Conservation (phyloP, 2,888 invertebrate genomes). For the Amphimallon solstitiale region DNA sequence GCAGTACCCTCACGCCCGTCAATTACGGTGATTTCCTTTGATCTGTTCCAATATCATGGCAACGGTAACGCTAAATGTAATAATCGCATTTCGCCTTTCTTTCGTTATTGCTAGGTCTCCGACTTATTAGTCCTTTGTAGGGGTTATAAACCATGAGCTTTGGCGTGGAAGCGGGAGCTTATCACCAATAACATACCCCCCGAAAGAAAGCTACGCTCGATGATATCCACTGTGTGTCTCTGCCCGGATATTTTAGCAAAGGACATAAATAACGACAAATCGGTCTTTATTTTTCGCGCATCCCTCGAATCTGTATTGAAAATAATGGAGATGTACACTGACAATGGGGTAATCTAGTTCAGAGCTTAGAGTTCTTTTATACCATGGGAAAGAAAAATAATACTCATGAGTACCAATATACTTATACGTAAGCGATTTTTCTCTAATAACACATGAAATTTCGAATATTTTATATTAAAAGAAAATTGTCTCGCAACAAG, state of each 20-base stretch:
- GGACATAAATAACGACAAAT: conserved; percentile 19
- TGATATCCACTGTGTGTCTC: conserved; percentile 1
- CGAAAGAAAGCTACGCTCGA: conserved; percentile 20
- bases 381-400: too few relatives aligned
- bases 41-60: conserved; percentile 30
- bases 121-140: conserved; percentile 47
- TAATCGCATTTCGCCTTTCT: conserved; percentile 46
- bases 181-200: conserved; percentile 44
- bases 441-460: too few relatives aligned
- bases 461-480: too few relatives aligned
- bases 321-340: conserved; percentile 2
- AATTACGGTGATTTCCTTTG: conserved; percentile 31
- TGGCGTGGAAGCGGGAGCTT: conserved; percentile 42
- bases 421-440: too few relatives aligned
- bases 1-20: conserved; percentile 17
- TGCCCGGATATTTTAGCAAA: conserved; percentile 16
- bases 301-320: conserved; percentile 12
- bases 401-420: not conserved
- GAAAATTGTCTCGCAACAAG: too few relatives aligned
- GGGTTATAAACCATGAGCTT: conserved; percentile 47
- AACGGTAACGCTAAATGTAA: conserved; percentile 44
- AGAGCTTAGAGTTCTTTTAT: not conserved
- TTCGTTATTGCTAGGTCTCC: conserved; percentile 46
- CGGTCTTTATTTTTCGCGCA: conserved; percentile 21
- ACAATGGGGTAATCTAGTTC: conserved; percentile 2